Evolutionary conservation across 2,888 invertebrate species (phyloP), one percentile per base, ranked within the genome.

Genomic region (Nemoura dubitans): DNA sequence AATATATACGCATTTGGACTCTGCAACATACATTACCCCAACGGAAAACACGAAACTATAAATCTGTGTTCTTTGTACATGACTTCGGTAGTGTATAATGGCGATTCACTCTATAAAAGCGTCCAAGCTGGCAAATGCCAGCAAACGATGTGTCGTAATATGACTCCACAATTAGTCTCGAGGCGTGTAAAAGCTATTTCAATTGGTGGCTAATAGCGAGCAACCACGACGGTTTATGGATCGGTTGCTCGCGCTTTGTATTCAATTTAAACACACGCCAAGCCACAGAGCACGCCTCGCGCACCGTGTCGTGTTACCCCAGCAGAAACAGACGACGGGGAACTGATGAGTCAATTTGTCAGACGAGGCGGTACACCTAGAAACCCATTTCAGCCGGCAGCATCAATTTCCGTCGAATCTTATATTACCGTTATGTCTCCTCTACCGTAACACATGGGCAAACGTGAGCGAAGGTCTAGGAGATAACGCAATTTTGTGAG

Each of bases 291-390:
- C 36, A 36, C 10, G 59, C 16, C 21, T 7, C 14, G 59, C 14
- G 59, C 59, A 21, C 2, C 16, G 59, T 59, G 59, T 59, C 59
- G 59, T 59, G 59, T 59, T 59, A 7, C 59, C 21, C 21, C 16
- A 7, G 59, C 14, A 21, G 16, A 21, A 59, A 59, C 59, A 59
- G 59, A 59, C 14, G 59, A 59, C 59, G 59, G 14, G 2, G 59
- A 59, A 59, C 59, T 59, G 59, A 59, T 59, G 59, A 59, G 59
- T 59, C 59, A 59, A 59, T 59, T 59, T 59, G 59, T 59, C 59
- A 59, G 59, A 10, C 59, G 59, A n/a, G n/a, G 59, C 14, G 59
- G 59, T 2, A 21, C 36, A 36, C 59, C 16, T 59, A 21, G 59
- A 59, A 59, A 59, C 59, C 59, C 59, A 59, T 59, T 59, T 59